Base-by-base conservation (phyloP, 2,797 vertebrate species). In the Australoheros facetus region DNA sequence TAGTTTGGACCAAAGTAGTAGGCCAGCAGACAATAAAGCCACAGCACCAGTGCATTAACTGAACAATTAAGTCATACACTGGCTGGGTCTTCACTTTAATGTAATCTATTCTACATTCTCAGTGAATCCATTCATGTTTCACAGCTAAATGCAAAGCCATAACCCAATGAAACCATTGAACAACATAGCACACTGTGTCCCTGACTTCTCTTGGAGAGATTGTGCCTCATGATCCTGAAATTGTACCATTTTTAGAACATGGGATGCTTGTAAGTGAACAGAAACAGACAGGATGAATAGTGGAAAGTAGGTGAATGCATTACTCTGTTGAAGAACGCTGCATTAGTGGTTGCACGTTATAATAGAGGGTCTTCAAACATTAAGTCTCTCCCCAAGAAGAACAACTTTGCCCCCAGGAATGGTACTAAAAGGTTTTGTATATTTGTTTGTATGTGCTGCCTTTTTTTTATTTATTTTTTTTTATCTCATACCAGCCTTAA, bases 381-480 rank as follows among this genome's bases (percentile, higher is more conserved):
- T 54, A 74, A 69, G 42, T 83, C 69, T 77, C n/a, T 83, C 55
- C 70, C 28, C 32, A 77, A 78, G 64, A 81, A 80, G 75, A 70
- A 82, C 69, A 82, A 82, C 77, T 89, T 78, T 90, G 80, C 85
- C 90, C 84, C 14, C 9, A 78, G 87, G 87, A 87, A 75, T 71
- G 84, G 88, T 81, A 57, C 90, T 90, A 76, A 93, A 92, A 90
- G 80, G 69, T 55, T 87, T 28, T 62, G 73, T 70, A 26, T 72
- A 37, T 79, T 57, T 83, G 34, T 80, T 51, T 82, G 60, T 78
- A 19, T 66, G 62, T 37, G 57, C 70, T 82, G 74, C 60, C 71
- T 74, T 87, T 83, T 77, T 57, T 82, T 84, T 85, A 4, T 5
- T 30, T 26, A n/a, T 32, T 7, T 32, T 32, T 32, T 32, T 32